Evolutionary conservation across 2,888 invertebrate genomes (phyloP), one percentile per base, ranked within the genome.

Genomic region (Charanyca ferruginea): DNA sequence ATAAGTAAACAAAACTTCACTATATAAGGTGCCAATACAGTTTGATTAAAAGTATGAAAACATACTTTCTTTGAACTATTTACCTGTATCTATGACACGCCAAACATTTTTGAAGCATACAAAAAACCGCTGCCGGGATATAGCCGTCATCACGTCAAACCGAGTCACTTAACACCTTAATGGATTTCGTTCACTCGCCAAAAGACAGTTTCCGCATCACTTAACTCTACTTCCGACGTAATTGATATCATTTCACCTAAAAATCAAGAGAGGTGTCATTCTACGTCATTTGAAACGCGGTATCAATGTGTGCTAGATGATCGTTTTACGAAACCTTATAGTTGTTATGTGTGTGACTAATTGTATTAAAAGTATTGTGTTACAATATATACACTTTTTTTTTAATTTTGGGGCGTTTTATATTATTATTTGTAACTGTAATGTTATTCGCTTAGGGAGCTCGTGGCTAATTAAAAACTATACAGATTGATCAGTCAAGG

Each of bases 191-290:
- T 88, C 89, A 88, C 85, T 87, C 85, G 88, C 87, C 90, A 91
- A 91, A 91, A 90, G 94, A 93, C 93, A 92, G 89, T 94, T 94
- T 94, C 93, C 92, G 87, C 92, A 67, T 91, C 94, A 92, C 92
- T 94, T 93, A 91, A 85, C 90, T 86, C 86, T 86, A 93, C 91
- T 94, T 95, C 95, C 95, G 91, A 82, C 87, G 94, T 89, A 94
- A 94, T 91, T 90, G 94, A 94, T 95, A 94, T 94, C 91, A 91
- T 90, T 91, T 89, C 83, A 88, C 88, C 86, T 85, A 88, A 93
- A 93, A 94, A 91, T 91, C 92, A 85, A 86, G 86, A 84, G 80
- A 89, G 71, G 79, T 91, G 90, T 90, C 91, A 89, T 83, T 87
- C 79, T 51, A 44, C 59, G 90, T 88, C 83, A 92, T 89, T 87